Evolutionary conservation across 2,797 vertebrate genomes (phyloP).

Genomic region (Urosaurus nigricauda): DNA sequence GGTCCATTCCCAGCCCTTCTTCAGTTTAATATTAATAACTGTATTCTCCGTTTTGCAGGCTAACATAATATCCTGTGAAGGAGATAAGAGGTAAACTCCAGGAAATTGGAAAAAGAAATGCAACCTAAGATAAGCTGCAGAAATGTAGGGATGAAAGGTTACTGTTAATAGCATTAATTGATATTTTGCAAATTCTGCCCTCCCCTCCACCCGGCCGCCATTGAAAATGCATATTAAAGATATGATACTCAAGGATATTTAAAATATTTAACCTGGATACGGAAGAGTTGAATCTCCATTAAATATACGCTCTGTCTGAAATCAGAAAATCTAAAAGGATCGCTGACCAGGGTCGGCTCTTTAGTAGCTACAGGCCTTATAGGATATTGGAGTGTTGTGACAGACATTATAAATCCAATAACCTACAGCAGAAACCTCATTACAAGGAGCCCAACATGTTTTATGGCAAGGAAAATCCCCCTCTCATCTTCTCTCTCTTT

Average conservation of each 20-base stretch:
- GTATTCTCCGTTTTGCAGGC: slow-evolving; percentile 15
- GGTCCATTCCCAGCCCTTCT: not conserved
- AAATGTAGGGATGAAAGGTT: not conserved
- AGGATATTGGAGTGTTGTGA: too few relatives aligned
- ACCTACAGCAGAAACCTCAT: too few relatives aligned
- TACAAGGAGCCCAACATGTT: not conserved
- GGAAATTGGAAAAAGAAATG: not conserved
- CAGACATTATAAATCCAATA: too few relatives aligned
- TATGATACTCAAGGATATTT: too few relatives aligned
- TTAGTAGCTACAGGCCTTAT: too few relatives aligned
- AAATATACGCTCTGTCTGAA: too few relatives aligned
- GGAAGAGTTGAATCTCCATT: too few relatives aligned
- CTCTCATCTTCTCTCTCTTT: not conserved
- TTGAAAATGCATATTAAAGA: too few relatives aligned
- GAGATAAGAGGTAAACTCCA: slow-evolving; percentile 14
- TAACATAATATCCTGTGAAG: slow-evolving; percentile 19
- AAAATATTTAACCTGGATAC: too few relatives aligned
- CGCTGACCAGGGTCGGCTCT: too few relatives aligned
- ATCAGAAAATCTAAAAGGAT: too few relatives aligned
- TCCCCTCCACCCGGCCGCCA: not conserved
- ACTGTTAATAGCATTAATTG: not conserved
- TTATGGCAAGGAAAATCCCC: slow-evolving; percentile 37
- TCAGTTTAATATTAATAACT: slow-evolving; percentile 24
- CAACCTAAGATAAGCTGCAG: not conserved
- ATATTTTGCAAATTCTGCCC: not conserved